Conservation (phyloP, 2,113 vertebrate genomes). For the Thalassarche chlororhynchos region DNA sequence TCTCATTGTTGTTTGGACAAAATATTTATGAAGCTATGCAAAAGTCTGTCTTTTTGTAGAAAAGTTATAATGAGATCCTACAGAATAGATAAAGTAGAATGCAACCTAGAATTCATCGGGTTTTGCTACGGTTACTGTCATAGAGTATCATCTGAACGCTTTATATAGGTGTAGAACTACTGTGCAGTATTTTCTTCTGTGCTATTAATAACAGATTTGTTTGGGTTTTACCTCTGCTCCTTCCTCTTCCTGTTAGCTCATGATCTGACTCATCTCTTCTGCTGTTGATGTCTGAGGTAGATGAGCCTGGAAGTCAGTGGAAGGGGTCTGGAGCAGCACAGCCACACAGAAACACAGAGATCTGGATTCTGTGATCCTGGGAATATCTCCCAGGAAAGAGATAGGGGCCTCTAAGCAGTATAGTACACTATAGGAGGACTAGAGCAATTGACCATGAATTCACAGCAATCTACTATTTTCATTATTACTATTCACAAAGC, state of each 20-base stretch:
- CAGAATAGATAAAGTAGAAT: not conserved
- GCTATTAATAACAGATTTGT: not conserved
- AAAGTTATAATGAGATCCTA: not conserved
- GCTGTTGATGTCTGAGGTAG: not conserved
- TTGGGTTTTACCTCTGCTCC: constrained; percentile 15
- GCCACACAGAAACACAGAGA: not conserved
- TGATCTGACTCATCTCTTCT: not conserved
- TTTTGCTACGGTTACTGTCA: not conserved
- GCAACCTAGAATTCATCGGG: not conserved
- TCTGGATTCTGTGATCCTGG: not conserved
- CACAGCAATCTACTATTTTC: not conserved
- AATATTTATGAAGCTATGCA: not conserved
- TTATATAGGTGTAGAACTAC: not conserved
- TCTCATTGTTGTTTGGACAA: not conserved
- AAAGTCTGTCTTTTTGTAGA: not conserved
- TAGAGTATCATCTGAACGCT: not conserved
- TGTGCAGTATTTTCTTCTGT: not conserved
- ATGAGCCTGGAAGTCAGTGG: not conserved
- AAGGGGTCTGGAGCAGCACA: not conserved
- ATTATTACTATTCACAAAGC: not conserved
- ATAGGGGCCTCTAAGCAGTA: not conserved
- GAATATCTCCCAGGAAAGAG: not conserved
- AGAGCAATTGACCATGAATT: not conserved
- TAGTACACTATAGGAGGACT: not conserved
- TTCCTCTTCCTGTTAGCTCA: constrained; percentile 18